phyloP scores from a whole-genome alignment of 2,113 vertebrate species.

The Ascaphus truei region DNA sequence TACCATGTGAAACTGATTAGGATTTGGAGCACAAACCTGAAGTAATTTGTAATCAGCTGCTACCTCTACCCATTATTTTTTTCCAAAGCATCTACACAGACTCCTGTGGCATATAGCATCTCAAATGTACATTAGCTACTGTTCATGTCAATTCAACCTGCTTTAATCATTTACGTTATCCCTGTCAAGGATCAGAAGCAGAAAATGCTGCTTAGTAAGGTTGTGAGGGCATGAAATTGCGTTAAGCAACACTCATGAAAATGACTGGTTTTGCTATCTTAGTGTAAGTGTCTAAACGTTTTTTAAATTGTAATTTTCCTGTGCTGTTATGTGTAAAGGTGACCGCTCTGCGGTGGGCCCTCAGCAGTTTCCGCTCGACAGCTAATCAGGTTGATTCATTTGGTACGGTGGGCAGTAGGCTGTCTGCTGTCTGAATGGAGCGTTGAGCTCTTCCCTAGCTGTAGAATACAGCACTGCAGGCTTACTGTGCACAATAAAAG shows the following conservation, averaged over 20 bases:
- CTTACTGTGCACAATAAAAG: neutral
- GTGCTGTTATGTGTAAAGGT: slow-evolving; percentile 69
- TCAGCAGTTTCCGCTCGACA: slow-evolving; percentile 50
- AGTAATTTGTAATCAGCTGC: no score
- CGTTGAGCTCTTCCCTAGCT: neutral
- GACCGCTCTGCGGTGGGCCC: slow-evolving; percentile 47
- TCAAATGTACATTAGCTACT: accelerated
- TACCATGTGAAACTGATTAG: no score
- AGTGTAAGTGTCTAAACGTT: slow-evolving; percentile 44
- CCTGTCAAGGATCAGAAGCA: slow-evolving; percentile 5
- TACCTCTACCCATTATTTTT: no score
- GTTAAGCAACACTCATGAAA: slow-evolving; percentile 44
- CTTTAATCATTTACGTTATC: slow-evolving; percentile 27
- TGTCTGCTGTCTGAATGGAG: neutral
- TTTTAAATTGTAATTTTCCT: slow-evolving; percentile 58
- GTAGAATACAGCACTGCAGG: neutral
- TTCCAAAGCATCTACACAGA: neutral
- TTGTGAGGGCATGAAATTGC: slow-evolving; percentile 49
- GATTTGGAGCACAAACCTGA: no score
- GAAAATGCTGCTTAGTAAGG: slow-evolving; percentile 40
- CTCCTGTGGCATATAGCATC: neutral
- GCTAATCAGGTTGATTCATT: slow-evolving; percentile 67
- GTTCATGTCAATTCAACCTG: neutral
- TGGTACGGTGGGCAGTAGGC: slow-evolving; percentile 33
- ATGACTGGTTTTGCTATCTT: slow-evolving; percentile 53